Conservation (phyloP, 1,140 invertebrate genomes). For the Drosophila pallidifrons region DNA sequence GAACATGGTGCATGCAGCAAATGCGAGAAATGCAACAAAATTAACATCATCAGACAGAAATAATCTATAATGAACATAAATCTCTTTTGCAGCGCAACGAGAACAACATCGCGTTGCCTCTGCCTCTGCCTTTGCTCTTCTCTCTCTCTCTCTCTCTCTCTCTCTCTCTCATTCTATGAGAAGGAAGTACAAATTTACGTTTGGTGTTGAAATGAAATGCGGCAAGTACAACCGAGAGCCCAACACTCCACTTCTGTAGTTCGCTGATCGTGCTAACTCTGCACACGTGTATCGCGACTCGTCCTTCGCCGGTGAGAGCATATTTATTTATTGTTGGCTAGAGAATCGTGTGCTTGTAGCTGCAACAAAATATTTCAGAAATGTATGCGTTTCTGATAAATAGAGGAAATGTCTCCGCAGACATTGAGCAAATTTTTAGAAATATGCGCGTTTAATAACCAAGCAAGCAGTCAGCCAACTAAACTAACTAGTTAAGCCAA, state of each 20-base stretch:
- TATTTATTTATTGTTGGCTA: conserved; percentile 39
- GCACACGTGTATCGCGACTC: conserved; percentile 46
- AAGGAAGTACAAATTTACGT: conserved; percentile 82
- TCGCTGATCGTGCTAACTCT: conserved; percentile 37
- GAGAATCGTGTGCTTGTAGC: conserved; percentile 36
- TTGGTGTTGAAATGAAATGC: conserved; percentile 83
- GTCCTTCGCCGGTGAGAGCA: conserved; percentile 12
- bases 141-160: conserved; percentile 20
- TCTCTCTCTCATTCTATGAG: conserved; percentile 12
- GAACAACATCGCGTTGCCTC: conserved; percentile 46
- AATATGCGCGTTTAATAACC: conserved; percentile 79
- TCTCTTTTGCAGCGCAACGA: conserved; percentile 66
- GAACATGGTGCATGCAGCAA: conserved; percentile 54
- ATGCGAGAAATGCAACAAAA: conserved; percentile 84
- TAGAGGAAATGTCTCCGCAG: conserved; percentile 73
- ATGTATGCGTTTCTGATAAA: conserved; percentile 83
- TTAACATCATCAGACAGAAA: conserved; percentile 84
- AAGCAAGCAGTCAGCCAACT: conserved; percentile 28
- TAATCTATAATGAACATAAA: conserved; percentile 84
- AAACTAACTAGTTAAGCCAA: conserved; percentile 35
- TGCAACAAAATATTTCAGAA: conserved; percentile 74
- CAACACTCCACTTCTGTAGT: conserved; percentile 7
- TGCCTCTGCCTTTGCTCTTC: conserved; percentile 50
- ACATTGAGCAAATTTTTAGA: conserved; percentile 74
- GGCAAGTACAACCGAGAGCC: conserved; percentile 20